Base-by-base conservation (phyloP, 1,140 invertebrate species). In the Amyelois transitella region DNA sequence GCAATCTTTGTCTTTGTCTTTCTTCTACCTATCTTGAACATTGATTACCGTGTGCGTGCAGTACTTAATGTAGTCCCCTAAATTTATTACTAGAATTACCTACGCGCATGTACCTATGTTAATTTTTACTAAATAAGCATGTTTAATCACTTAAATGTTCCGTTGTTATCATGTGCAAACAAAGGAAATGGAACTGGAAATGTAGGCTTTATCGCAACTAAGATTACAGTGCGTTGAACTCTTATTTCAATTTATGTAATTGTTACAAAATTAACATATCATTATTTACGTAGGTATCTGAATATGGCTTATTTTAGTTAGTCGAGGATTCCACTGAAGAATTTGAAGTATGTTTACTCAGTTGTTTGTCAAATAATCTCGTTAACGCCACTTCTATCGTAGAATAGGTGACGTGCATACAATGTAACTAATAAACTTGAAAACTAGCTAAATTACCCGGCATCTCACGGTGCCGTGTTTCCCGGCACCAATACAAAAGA, bases 311-410 rank as follows among this genome's bases (percentile, higher is more conserved):
- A 25, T 49, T 21, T 49, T 49, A 21, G 10, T n/a, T 19, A 14
- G 47, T 49, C 22, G n/a, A 38, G 17, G 32, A 38, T 14, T 38
- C n/a, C n/a, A 14, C n/a, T 2, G n/a, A 38, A 14, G 32, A 38
- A 38, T 38, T 38, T 38, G 32, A 38, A 38, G 32, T 14, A 38
- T 38, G 32, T 38, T 38, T n/a, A 4, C 17, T 14, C 32, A 38
- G 32, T 14, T 66, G 63, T 63, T 55, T 63, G 19, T 17, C 43
- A 51, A 51, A 61, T 63, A 55, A 62, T 63, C 56, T 54, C 43
- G 55, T 60, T 51, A 47, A 49, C 32, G 32, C 32, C 32, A 38
- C 25, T 28, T 28, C 2, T 38, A 38, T 38, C 22, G 3, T 38
- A 38, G 3, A 3, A 1, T 6, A 4, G 5, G 6, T 38, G 32